These are phyloP conservation scores for Neodontobutis hainanensis DNA, from an alignment of 2,113 vertebrate genomes.

Conservation along the genomic window DNA sequence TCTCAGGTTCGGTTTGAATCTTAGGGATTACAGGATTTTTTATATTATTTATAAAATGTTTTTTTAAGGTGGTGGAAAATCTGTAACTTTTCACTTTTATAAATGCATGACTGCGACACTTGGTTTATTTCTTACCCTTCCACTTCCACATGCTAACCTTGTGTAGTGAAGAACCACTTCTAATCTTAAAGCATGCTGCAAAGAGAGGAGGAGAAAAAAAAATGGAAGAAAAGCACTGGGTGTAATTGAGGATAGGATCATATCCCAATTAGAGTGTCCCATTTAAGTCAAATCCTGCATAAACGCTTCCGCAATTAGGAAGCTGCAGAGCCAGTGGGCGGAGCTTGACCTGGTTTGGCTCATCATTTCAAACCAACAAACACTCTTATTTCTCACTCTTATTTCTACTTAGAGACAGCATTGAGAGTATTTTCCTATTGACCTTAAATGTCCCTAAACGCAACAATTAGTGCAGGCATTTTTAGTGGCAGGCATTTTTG, in stretches of 20 bases:
- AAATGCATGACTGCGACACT: constrained; percentile 20
- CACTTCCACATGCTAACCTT: constrained; percentile 36
- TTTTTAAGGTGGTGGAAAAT: constrained; percentile 18
- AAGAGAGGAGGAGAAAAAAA: constrained; percentile 4
- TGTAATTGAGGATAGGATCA: constrained; percentile 1
- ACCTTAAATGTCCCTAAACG: too few species aligned
- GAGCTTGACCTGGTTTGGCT: constrained; percentile 2
- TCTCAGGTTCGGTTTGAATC: constrained; percentile 1
- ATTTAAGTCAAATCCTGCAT: neutral
- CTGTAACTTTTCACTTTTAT: constrained; percentile 17
- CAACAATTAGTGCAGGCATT: too few species aligned
- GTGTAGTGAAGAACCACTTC: constrained; percentile 4
- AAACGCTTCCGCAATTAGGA: constrained; percentile 1
- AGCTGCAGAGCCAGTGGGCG: neutral
- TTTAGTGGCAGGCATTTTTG: too few species aligned
- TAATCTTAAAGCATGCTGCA: constrained; percentile 13
- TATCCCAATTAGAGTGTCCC: constrained; percentile 10
- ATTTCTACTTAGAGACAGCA: too few species aligned
- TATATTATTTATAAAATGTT: constrained; percentile 11
- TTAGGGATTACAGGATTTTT: neutral
- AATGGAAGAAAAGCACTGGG: neutral
- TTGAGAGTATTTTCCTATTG: too few species aligned
- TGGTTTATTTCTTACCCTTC: constrained; percentile 10
- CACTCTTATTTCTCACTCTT: too few species aligned
- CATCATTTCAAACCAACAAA: neutral